A percentile compares a stretch with the other conserved stretches of the same genome.
phyloP scores from a whole-genome alignment of 64 coral and sea anemone species.

The Montipora sp. region DNA sequence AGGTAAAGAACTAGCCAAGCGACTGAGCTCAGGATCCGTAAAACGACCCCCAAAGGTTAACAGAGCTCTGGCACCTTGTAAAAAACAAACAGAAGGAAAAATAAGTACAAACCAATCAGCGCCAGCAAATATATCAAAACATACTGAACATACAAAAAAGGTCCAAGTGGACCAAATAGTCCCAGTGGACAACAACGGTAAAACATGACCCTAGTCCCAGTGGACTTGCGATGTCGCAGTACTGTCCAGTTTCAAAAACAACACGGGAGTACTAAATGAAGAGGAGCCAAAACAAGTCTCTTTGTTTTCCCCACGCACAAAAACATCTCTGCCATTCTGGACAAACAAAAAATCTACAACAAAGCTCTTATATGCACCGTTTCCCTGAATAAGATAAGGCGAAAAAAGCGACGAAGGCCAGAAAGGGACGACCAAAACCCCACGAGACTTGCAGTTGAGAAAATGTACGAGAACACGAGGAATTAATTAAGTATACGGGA shows the following conservation, averaged over 20 bases:
- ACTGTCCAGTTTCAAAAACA: slow-evolving; percentile 31
- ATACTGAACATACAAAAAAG: slow-evolving; percentile 2
- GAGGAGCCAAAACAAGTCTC: slow-evolving; percentile 38
- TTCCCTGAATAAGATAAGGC: slow-evolving; percentile 18
- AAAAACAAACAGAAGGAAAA: slow-evolving; percentile 1
- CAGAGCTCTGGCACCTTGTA: slow-evolving; percentile 18
- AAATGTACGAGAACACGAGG: not conserved
- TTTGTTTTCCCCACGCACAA: slow-evolving; percentile 22
- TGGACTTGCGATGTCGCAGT: slow-evolving; percentile 8
- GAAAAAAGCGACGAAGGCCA: slow-evolving; percentile 37
- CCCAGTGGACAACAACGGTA: slow-evolving; percentile 18
- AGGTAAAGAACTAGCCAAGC: slow-evolving; percentile 4
- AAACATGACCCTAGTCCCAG: slow-evolving; percentile 18
- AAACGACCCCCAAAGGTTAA: slow-evolving; percentile 28
- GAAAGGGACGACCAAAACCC: slow-evolving; percentile 32
- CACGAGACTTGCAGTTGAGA: slow-evolving; percentile 14
- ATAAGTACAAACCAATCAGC: slow-evolving; percentile 10
- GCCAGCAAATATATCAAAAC: slow-evolving; percentile 11
- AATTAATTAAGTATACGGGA: not conserved
- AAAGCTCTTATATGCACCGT: not conserved
- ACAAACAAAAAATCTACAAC: slow-evolving; percentile 35
- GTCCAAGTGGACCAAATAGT: slow-evolving; percentile 5
- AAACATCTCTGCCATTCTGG: slow-evolving; percentile 19
- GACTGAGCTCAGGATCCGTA: not conserved
- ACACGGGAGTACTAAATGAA: slow-evolving; percentile 16